Evolutionary conservation across 2,113 vertebrate species (phyloP).

Genomic region (Chloroceryle aenea): DNA sequence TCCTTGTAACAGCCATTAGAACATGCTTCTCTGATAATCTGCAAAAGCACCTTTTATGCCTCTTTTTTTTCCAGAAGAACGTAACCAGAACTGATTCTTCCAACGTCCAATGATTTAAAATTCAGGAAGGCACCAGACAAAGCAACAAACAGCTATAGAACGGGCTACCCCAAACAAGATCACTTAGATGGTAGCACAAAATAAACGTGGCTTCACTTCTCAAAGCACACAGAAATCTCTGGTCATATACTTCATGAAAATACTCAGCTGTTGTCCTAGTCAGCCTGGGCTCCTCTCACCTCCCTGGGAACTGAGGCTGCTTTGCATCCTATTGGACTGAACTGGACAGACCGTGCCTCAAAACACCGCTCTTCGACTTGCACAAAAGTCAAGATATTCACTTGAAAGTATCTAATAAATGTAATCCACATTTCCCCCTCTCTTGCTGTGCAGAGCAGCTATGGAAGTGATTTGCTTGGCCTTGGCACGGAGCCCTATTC

Average conservation of each 20-base stretch:
- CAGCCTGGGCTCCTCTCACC: neutral
- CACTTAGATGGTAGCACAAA: neutral
- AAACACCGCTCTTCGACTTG: neutral
- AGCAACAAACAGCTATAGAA: neutral
- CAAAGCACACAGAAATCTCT: neutral
- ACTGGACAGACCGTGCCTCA: neutral
- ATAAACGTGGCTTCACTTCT: neutral
- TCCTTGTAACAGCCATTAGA: neutral
- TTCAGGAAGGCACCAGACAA: neutral
- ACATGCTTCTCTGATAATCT: neutral
- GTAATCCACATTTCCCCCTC: neutral
- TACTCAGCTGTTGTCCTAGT: neutral
- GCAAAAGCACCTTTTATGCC: neutral
- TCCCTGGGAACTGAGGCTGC: neutral
- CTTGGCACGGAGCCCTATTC: slow-evolving; percentile 32
- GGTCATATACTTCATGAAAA: neutral
- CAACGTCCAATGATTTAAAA: neutral
- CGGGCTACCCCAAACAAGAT: neutral
- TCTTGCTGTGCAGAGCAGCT: neutral
- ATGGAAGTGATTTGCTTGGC: slow-evolving; percentile 10
- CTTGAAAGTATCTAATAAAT: neutral
- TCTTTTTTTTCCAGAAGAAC: neutral
- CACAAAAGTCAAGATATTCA: neutral
- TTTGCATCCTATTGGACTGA: neutral
- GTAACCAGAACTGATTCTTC: neutral